Evolutionary conservation across 2,113 vertebrate species (phyloP).

Genomic region (Syrrhaptes paradoxus): DNA sequence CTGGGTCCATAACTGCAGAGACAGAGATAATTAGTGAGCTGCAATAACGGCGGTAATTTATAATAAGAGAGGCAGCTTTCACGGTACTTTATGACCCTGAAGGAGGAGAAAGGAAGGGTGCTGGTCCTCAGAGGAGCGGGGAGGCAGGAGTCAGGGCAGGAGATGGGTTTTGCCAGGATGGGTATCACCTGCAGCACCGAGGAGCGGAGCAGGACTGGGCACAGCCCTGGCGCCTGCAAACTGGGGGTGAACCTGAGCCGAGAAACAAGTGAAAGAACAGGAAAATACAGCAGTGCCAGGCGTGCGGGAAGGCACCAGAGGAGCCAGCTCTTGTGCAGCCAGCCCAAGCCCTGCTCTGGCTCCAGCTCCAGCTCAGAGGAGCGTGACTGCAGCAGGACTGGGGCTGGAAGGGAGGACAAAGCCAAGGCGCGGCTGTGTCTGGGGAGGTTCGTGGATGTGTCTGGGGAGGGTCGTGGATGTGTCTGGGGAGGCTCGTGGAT

Average conservation of each 20-base stretch:
- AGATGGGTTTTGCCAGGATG: not conserved
- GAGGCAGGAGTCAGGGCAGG: not conserved
- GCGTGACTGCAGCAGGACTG: not conserved
- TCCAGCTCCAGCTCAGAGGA: not conserved
- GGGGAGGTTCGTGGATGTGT: not conserved
- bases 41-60: not conserved
- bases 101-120: not conserved
- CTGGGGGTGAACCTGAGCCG: not conserved
- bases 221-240: not conserved
- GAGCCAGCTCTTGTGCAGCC: not conserved
- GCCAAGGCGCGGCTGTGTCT: not conserved
- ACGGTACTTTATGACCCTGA: not conserved
- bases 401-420: not conserved
- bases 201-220: not conserved
- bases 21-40: not conserved
- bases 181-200: fast-evolving
- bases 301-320: not conserved
- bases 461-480: not conserved
- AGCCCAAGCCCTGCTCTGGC: not conserved
- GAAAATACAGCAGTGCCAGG: not conserved
- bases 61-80: not conserved
- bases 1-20: not conserved
- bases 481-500: not conserved
- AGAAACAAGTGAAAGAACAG: not conserved
- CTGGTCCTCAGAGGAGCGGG: not conserved